Conservation (phyloP, 1,140 invertebrate genomes). For the Hyles euphorbiae region DNA sequence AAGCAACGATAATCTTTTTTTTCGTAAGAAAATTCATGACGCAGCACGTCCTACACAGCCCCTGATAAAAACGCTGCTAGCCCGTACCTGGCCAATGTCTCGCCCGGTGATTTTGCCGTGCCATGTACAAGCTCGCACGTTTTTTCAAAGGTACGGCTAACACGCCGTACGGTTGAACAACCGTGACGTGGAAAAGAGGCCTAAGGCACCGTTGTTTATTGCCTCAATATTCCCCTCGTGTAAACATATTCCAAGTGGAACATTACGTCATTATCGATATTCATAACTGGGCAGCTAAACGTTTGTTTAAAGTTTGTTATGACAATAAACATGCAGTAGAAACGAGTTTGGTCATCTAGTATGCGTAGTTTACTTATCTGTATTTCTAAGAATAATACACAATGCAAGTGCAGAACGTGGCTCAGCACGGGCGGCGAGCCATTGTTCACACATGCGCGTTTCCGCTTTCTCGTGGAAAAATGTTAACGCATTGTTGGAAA, state of each 20-base stretch:
- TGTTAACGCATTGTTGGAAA: constrained; percentile 66
- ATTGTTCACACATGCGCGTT: constrained; percentile 68
- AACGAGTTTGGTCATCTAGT: constrained; percentile 11
- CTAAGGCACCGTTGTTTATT: constrained; percentile 9
- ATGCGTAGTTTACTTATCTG: constrained; percentile 15
- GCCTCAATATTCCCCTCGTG: constrained; percentile 1
- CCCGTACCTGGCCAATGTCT: no score
- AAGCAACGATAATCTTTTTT: no score
- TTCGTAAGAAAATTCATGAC: no score
- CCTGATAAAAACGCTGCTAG: no score
- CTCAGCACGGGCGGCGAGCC: constrained; percentile 51
- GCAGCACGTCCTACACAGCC: no score
- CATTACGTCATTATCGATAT: constrained; percentile 7
- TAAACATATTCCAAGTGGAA: neutral
- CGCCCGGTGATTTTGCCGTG: no score
- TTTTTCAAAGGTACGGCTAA: no score
- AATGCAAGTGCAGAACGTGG: constrained; percentile 58
- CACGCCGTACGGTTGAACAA: no score
- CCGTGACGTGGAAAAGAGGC: no score
- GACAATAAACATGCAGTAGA: constrained; percentile 10
- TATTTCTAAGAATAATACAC: constrained; percentile 63
- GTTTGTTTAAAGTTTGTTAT: constrained; percentile 8
- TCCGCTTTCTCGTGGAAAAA: constrained; percentile 74
- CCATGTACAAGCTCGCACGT: no score
- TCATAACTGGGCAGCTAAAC: neutral